Percentiles rank a stretch among this genome's conserved stretches.
Evolutionary conservation across 2,113 vertebrate species (phyloP).

Genomic region (Carollia perspicillata): DNA sequence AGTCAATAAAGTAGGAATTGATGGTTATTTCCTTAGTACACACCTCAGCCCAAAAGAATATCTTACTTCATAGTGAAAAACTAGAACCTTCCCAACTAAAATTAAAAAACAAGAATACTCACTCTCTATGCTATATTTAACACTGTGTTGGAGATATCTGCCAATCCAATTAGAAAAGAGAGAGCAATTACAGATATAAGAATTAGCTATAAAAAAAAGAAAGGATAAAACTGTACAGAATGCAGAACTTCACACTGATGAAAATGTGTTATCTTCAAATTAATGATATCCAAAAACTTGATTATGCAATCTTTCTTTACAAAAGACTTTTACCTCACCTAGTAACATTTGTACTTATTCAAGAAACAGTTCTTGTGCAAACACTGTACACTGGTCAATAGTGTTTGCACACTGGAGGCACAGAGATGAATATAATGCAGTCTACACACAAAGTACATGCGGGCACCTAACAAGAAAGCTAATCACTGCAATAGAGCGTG

Average conservation of each 20-base stretch:
- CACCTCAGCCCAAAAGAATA: not conserved
- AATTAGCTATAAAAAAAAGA: constrained; percentile 18
- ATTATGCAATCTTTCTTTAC: constrained; percentile 45
- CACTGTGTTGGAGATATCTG: not conserved
- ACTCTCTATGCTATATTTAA: not conserved
- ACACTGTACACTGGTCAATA: not conserved
- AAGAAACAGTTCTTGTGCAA: constrained; percentile 28
- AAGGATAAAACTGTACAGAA: not conserved
- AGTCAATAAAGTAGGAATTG: not conserved
- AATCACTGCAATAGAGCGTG: not conserved
- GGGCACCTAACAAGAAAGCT: not conserved
- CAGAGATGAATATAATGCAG: not conserved
- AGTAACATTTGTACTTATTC: constrained; percentile 38
- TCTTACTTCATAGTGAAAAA: constrained; percentile 10
- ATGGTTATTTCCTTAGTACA: constrained; percentile 7
- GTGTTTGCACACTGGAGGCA: not conserved
- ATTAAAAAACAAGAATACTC: constrained; percentile 6
- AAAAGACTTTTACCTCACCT: constrained; percentile 24
- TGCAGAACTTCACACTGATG: not conserved
- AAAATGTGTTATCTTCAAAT: constrained; percentile 41
- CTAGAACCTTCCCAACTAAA: not conserved
- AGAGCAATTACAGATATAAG: not conserved
- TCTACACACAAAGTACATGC: constrained; percentile 12
- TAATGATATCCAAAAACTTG: not conserved
- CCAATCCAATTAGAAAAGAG: constrained; percentile 18